phyloP scores from a whole-genome alignment of 1,140 invertebrate genomes.

The fruit fly (Drosophila melanogaster) region DNA sequence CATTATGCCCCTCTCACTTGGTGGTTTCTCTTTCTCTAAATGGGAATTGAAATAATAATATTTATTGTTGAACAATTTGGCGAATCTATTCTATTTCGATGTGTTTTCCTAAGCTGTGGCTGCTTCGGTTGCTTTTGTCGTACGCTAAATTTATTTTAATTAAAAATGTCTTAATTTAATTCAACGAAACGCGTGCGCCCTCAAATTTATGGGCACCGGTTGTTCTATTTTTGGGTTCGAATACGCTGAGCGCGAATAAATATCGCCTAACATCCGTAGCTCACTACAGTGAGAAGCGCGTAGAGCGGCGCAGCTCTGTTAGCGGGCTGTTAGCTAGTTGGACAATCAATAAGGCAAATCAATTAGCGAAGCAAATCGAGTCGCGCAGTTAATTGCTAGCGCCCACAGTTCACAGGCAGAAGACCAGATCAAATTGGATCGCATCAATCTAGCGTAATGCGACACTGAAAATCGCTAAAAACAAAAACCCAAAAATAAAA shows the following conservation, averaged over 20 bases:
- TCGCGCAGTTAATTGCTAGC: constrained; percentile 54
- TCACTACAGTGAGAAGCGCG: constrained; percentile 50
- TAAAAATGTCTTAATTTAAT: constrained; percentile 78
- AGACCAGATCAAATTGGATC: constrained; percentile 46
- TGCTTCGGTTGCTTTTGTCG: constrained; percentile 41
- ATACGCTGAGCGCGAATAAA: constrained; percentile 6
- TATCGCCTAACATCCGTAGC: constrained; percentile 14
- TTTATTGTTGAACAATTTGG: constrained; percentile 59
- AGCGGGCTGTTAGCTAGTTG: constrained; percentile 25
- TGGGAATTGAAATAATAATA: constrained; percentile 43
- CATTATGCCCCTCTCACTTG: background rate
- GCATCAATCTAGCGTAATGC: constrained; percentile 36
- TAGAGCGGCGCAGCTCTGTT: constrained; percentile 42
- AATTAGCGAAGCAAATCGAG: constrained; percentile 41
- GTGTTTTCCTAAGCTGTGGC: constrained; percentile 27
- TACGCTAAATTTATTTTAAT: constrained; percentile 79
- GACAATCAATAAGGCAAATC: constrained; percentile 38
- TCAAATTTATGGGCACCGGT: constrained; percentile 7
- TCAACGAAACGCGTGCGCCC: constrained; percentile 47
- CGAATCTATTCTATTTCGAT: constrained; percentile 40
- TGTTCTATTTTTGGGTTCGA: constrained; percentile 18
- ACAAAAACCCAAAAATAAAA: constrained; percentile 2
- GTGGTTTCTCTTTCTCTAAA: constrained; percentile 3
- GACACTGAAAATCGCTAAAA: constrained; percentile 15
- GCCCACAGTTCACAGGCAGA: constrained; percentile 29